Conservation (phyloP, 2,888 invertebrate genomes). For the Bellardia pandia region DNA sequence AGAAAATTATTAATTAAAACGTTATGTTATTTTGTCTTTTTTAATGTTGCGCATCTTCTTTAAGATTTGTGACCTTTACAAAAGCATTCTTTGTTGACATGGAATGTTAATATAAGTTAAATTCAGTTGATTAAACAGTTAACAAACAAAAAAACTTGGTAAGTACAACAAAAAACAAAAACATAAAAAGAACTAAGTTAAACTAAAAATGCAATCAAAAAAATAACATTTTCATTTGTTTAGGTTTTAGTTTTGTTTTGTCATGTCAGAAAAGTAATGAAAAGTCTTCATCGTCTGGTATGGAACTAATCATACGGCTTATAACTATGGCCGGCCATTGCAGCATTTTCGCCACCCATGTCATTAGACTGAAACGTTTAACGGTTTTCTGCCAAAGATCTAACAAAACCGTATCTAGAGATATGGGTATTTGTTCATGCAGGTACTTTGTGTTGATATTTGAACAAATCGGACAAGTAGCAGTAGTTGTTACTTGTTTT, state of each 20-base stretch:
- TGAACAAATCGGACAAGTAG: slow-evolving; percentile 81
- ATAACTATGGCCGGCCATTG: slow-evolving; percentile 82
- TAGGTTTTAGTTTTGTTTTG: slow-evolving; percentile 29
- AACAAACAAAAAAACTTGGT: slow-evolving; percentile 33
- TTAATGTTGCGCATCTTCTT: background rate
- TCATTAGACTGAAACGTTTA: slow-evolving; percentile 79
- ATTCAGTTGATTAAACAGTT: slow-evolving; percentile 44
- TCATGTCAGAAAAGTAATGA: slow-evolving; percentile 76
- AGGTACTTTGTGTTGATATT: slow-evolving; percentile 81
- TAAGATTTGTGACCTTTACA: slow-evolving; percentile 64
- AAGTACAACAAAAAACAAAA: slow-evolving; percentile 61
- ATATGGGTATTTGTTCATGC: slow-evolving; percentile 81
- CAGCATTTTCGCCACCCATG: slow-evolving; percentile 82
- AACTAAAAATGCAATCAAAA: slow-evolving; percentile 63
- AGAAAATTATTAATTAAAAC: slow-evolving; percentile 22
- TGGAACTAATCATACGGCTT: slow-evolving; percentile 81
- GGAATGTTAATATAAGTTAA: slow-evolving; percentile 63
- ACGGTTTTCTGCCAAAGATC: slow-evolving; percentile 80
- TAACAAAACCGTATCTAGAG: slow-evolving; percentile 81
- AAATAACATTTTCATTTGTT: slow-evolving; percentile 48
- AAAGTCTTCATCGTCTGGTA: slow-evolving; percentile 80
- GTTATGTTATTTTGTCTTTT: slow-evolving; percentile 40
- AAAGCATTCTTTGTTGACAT: slow-evolving; percentile 52
- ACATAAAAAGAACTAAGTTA: slow-evolving; percentile 47
- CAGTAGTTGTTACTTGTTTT: slow-evolving; percentile 64